A percentile compares a stretch with the other conserved stretches of the same genome.
Evolutionary conservation across 2,888 invertebrate genomes (phyloP).

Genomic region (Microctonus hyperodae): DNA sequence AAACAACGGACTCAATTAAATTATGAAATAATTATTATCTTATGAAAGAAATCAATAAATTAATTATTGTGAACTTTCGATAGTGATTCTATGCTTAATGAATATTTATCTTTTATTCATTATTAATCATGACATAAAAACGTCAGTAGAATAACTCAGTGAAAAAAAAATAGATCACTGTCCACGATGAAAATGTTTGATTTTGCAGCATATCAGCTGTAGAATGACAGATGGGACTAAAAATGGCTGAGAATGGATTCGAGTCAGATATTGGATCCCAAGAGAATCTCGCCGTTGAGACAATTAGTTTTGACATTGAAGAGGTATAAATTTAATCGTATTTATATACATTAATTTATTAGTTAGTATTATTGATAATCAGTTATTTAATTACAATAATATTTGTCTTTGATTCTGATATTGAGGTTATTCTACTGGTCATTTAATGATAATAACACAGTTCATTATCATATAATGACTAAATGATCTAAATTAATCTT

Average conservation of each 20-base stretch:
- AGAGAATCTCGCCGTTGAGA: conserved; percentile 69
- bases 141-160: background rate
- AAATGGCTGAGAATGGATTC: conserved; percentile 64
- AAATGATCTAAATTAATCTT: no score
- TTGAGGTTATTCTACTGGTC: no score
- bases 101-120: no score
- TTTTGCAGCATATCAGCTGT: conserved; percentile 36
- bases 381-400: background rate
- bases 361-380: background rate
- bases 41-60: no score
- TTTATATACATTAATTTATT: background rate
- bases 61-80: no score
- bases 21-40: no score
- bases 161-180: background rate
- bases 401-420: no score
- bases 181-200: conserved; percentile 10
- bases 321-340: conserved; percentile 65
- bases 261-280: conserved; percentile 74
- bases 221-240: conserved; percentile 44
- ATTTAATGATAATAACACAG: background rate
- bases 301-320: conserved; percentile 73
- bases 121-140: background rate
- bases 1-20: no score
- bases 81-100: no score
- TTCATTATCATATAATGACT: no score